Conservation (phyloP, 1,140 invertebrate species). For the Copidosoma floridanum region DNA sequence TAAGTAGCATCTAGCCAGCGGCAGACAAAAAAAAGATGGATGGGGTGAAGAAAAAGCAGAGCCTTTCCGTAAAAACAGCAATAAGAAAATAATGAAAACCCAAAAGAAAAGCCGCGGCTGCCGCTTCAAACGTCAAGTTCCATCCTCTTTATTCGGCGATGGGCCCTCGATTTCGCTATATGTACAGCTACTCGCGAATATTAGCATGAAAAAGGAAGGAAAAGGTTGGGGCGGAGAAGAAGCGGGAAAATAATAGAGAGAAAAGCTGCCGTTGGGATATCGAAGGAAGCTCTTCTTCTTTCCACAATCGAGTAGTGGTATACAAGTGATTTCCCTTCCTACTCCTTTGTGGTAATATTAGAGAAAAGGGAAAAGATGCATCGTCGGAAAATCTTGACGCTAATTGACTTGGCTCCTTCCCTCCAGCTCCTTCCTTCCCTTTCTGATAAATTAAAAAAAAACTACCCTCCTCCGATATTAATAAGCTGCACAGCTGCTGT, state of each 20-base stretch:
- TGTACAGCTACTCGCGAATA: constrained; percentile 37
- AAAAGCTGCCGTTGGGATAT: constrained; percentile 16
- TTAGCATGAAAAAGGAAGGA: constrained; percentile 37
- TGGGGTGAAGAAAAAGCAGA: no score
- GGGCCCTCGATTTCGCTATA: no score
- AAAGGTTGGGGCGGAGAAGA: neutral
- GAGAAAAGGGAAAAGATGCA: neutral
- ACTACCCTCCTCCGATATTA: no score
- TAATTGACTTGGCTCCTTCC: no score
- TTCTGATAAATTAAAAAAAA: no score
- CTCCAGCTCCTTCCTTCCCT: no score
- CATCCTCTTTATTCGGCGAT: no score
- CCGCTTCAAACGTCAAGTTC: constrained; percentile 38
- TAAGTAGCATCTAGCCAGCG: no score
- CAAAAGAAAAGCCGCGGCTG: constrained; percentile 33
- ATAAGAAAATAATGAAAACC: constrained; percentile 41
- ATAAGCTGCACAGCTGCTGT: no score
- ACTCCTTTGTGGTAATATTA: neutral
- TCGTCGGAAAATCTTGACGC: no score
- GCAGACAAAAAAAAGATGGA: no score
- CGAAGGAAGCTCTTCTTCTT: neutral
- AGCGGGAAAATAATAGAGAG: constrained; percentile 16
- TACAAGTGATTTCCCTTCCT: constrained; percentile 35
- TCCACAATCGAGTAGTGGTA: constrained; percentile 5
- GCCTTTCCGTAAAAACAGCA: constrained; percentile 23